phyloP scores from a whole-genome alignment of 2,888 invertebrate genomes.

The Tipula unca region DNA sequence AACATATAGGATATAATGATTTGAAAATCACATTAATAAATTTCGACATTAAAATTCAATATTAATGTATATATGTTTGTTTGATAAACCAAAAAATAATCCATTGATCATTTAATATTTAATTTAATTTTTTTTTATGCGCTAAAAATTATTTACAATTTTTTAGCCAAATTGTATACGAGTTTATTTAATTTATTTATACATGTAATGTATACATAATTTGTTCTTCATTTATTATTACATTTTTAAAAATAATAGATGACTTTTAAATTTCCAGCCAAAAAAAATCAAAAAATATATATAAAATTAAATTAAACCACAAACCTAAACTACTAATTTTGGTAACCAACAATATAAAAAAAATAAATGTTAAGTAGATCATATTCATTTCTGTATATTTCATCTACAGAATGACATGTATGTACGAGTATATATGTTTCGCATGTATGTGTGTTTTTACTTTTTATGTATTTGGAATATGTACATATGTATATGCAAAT shows the following conservation, averaged over 20 bases:
- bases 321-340: background rate
- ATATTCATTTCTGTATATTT: background rate
- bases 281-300: background rate
- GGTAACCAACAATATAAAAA: background rate
- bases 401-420: too few species aligned
- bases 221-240: too few species aligned
- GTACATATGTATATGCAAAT: too few species aligned
- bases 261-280: background rate
- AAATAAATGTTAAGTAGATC: background rate
- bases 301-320: background rate
- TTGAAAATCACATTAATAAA: background rate
- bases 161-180: background rate
- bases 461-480: too few species aligned
- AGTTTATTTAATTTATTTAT: background rate
- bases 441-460: background rate
- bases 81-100: background rate
- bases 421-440: background rate
- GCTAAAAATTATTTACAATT: background rate
- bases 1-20: too few species aligned
- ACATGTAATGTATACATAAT: too few species aligned
- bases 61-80: background rate
- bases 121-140: background rate
- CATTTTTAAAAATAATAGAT: background rate
- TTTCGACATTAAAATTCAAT: background rate
- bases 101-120: background rate